Conservation (phyloP, 2,888 invertebrate species). For the Brassicogethes aeneus region DNA sequence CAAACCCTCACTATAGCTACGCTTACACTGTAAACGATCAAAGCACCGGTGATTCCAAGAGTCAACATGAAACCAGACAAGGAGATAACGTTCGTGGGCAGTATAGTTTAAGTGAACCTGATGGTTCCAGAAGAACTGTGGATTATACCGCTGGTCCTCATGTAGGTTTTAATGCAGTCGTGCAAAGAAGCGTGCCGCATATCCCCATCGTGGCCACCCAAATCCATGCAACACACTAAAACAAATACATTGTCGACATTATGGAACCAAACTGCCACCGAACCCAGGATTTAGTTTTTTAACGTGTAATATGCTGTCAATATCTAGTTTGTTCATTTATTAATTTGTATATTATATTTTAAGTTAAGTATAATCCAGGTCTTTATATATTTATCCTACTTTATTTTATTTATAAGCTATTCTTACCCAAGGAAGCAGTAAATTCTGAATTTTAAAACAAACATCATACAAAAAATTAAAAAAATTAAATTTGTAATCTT, state of each 20-base stretch:
- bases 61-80: conserved; percentile 34
- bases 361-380: not conserved
- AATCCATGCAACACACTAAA: conserved; percentile 3
- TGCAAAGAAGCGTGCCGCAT: conserved; percentile 28
- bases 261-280: no score
- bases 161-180: conserved; percentile 35
- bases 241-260: no score
- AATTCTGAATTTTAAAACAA: no score
- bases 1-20: conserved; percentile 35
- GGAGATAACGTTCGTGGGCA: conserved; percentile 36
- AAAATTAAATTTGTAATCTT: no score
- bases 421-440: no score
- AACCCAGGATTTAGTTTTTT: not conserved
- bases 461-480: no score
- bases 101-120: conserved; percentile 36
- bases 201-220: conserved; percentile 8
- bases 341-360: not conserved
- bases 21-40: conserved; percentile 37
- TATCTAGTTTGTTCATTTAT: not conserved
- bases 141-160: conserved; percentile 34
- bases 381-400: no score
- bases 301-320: not conserved
- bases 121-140: conserved; percentile 34
- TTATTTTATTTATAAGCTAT: no score
- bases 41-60: conserved; percentile 36